A percentile compares a stretch with the other conserved stretches of the same genome.
Evolutionary conservation across 2,113 vertebrate species (phyloP).

Genomic region (Benitochromis conjunctus): DNA sequence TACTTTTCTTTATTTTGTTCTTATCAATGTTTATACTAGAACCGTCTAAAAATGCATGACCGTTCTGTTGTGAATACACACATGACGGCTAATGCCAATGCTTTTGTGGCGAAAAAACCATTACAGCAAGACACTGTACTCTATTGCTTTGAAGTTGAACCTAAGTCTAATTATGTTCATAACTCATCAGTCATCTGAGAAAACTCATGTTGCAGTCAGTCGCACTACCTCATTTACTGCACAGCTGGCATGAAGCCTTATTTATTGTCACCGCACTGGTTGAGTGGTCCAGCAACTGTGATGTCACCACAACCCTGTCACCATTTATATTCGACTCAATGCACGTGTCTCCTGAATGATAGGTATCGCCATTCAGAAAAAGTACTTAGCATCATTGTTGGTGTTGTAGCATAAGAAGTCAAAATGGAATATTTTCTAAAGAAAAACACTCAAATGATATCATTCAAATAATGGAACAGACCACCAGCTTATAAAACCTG

Average conservation of each 20-base stretch:
- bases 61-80: background rate
- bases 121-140: background rate
- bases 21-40: background rate
- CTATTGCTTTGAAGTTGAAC: no score
- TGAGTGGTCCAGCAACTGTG: fast-evolving
- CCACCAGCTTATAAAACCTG: background rate
- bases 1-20: background rate
- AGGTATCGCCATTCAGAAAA: background rate
- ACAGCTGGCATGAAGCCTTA: background rate
- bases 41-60: background rate
- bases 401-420: background rate
- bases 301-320: background rate
- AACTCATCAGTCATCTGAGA: background rate
- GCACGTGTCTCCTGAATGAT: background rate
- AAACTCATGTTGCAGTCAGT: background rate
- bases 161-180: background rate
- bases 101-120: background rate
- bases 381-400: background rate
- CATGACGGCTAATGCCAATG: fast-evolving
- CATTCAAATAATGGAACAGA: background rate
- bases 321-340: background rate
- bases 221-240: background rate
- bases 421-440: fast-evolving
- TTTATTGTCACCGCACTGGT: background rate
- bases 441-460: background rate